phyloP scores from a whole-genome alignment of 2,888 invertebrate species.

The Apocheima hispidaria region DNA sequence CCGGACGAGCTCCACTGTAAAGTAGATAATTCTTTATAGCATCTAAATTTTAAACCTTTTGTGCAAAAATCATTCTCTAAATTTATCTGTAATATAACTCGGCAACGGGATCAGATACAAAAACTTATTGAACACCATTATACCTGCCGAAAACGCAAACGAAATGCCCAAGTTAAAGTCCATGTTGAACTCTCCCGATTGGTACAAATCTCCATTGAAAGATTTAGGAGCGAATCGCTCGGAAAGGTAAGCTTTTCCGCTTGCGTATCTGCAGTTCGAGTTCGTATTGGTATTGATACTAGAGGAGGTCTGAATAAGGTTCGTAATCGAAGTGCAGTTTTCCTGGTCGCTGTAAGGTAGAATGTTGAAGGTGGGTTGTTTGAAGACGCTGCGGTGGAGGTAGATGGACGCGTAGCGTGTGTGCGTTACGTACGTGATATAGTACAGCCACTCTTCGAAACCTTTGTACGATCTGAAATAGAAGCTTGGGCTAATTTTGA shows the following conservation, averaged over 20 bases:
- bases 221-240: conserved; percentile 89
- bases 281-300: conserved; percentile 81
- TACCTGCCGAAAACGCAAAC: conserved; percentile 92
- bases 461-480: conserved; percentile 90
- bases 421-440: conserved; percentile 92
- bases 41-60: neutral
- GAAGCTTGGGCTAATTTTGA: neutral
- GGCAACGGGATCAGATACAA: conserved; percentile 95
- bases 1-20: neutral
- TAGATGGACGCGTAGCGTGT: conserved; percentile 92
- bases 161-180: conserved; percentile 93
- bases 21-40: neutral
- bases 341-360: conserved; percentile 81
- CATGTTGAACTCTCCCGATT: conserved; percentile 87
- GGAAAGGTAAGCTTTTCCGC: conserved; percentile 89
- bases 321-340: conserved; percentile 85
- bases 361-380: conserved; percentile 82
- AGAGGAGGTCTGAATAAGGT: conserved; percentile 83
- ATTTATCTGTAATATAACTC: conserved; percentile 94
- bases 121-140: conserved; percentile 93
- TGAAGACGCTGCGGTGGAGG: conserved; percentile 90
- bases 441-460: conserved; percentile 93
- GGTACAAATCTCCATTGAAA: conserved; percentile 84
- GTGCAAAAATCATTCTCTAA: conserved; percentile 86
- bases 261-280: conserved; percentile 88